These are phyloP conservation scores for Silvanus unidentatus DNA, from an alignment of 2,888 invertebrate genomes.

Conservation along the genomic window DNA sequence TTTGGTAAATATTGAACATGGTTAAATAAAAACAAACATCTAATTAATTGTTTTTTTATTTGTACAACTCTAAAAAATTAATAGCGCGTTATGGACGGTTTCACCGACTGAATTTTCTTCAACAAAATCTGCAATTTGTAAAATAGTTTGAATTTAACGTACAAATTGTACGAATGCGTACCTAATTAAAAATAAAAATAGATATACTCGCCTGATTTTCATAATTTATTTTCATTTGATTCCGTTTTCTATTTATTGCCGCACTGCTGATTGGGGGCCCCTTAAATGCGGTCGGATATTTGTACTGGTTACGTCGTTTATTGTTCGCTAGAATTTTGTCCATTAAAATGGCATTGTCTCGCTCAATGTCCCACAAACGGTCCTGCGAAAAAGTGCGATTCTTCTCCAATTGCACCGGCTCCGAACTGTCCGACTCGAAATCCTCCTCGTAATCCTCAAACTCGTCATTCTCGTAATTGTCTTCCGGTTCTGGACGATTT, in stretches of 20 bases:
- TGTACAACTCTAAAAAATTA: slow-evolving; percentile 12
- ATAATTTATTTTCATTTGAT: slow-evolving; percentile 28
- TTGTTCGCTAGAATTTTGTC: slow-evolving; percentile 28
- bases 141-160: no score
- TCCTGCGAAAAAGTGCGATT: slow-evolving; percentile 24
- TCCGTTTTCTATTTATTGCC: slow-evolving; percentile 28
- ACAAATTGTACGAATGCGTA: no score
- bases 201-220: slow-evolving; percentile 26
- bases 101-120: slow-evolving; percentile 24
- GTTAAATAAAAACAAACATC: no score
- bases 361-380: slow-evolving; percentile 23
- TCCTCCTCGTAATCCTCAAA: slow-evolving; percentile 12
- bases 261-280: slow-evolving; percentile 20
- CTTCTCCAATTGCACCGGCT: slow-evolving; percentile 1
- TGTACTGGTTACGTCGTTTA: slow-evolving; percentile 25
- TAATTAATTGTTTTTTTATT: slow-evolving; percentile 11
- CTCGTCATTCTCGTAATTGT: slow-evolving; percentile 12
- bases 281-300: slow-evolving; percentile 12
- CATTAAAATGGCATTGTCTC: slow-evolving; percentile 25
- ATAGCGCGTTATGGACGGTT: slow-evolving; percentile 17
- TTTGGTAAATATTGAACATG: no score
- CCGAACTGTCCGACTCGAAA: slow-evolving; percentile 1
- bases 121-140: slow-evolving; percentile 25
- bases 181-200: neutral
- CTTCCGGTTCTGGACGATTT: neutral